Evolutionary conservation across 2,797 vertebrate genomes (phyloP).

Genomic region (Schizothorax lantsangensis): DNA sequence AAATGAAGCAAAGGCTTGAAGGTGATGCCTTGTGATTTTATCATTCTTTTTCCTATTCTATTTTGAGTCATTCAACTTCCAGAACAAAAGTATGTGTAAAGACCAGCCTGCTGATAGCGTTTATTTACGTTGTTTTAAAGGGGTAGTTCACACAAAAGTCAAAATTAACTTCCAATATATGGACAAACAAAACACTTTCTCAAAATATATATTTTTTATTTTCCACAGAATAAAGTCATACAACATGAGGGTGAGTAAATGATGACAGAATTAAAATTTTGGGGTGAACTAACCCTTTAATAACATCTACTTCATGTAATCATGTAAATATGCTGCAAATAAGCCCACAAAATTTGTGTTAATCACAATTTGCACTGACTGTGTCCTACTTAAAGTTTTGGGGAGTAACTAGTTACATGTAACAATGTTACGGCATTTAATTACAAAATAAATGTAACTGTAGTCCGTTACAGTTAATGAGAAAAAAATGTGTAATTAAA

Average conservation of each 20-base stretch:
- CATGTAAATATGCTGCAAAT: not conserved
- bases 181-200: too few species aligned
- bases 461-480: too few species aligned
- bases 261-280: not conserved
- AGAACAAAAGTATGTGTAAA: not conserved
- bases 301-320: not conserved
- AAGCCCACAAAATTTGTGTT: not conserved
- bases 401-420: too few species aligned
- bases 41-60: not conserved
- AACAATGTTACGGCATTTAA: too few species aligned
- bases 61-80: not conserved
- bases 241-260: not conserved
- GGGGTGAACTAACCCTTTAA: too few species aligned
- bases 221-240: not conserved
- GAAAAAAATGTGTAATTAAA: too few species aligned
- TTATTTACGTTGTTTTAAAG: not conserved
- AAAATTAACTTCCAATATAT: too few species aligned
- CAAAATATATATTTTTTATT: not conserved
- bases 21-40: not conserved
- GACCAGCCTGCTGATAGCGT: not conserved
- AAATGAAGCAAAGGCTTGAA: not conserved
- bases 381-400: too few species aligned
- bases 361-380: too few species aligned
- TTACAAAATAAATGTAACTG: too few species aligned
- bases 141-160: not conserved